Base-by-base conservation (phyloP, 2,113 vertebrate genomes). In the Sander vitreus region DNA sequence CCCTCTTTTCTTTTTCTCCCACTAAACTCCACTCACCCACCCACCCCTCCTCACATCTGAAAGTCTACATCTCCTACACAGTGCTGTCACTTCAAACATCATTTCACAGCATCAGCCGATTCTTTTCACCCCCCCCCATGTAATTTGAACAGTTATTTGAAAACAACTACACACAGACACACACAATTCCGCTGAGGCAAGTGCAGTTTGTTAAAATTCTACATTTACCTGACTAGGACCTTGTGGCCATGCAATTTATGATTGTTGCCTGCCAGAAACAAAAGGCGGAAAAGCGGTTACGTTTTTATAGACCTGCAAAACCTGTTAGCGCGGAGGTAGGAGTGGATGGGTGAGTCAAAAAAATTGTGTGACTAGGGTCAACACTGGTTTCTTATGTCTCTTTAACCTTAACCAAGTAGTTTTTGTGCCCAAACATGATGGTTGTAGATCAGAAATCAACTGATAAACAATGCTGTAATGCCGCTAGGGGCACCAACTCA, bases 41-140 rank as follows among this genome's bases (percentile, higher is more conserved):
- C 55, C 47, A 33, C 55, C 72, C 58, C 36, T 68, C 66, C 19
- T 85, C 60, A 69, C 66, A 68, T 67, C 73, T 15, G 30, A 81
- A 57, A 23, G 55, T 76, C 84, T 33, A 18, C 60, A 27, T 85
- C 78, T 80, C 73, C 83, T 76, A 82, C 81, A 68, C 81, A 73
- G 33, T 55, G 69, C 72, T 87, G 86, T 87, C 83, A 50, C 54
- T 78, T 74, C 60, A 79, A 85, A 66, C 50, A 84, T 76, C 64
- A 59, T 30, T 84, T 68, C 45, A 60, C 4, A 5, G 25, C 75
- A 47, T 59, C 45, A 23, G 23, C n/a, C 73, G 7, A 0, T 39
- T 65, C 65, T 39, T 60, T 43, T 5, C 16, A 1, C 33, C 23
- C 6, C 59, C 16, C 13, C 12, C 19, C 13, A 0, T 14, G 8